These are phyloP conservation scores for Mallateleia sp. DNA, from an alignment of 2,888 invertebrate genomes.

Conservation along the genomic window DNA sequence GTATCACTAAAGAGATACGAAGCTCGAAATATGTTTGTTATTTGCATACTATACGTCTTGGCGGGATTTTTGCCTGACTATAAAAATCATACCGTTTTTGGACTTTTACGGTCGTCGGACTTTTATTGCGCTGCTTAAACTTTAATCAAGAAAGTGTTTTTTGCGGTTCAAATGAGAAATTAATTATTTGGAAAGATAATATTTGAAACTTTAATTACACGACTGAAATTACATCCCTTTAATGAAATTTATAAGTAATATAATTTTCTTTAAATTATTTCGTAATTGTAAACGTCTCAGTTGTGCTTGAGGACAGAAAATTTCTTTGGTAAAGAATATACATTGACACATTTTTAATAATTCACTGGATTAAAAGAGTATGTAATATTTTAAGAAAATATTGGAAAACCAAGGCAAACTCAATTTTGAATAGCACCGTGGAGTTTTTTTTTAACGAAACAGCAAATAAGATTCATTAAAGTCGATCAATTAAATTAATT, in stretches of 20 bases:
- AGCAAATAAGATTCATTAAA: neutral
- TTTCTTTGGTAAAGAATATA: neutral
- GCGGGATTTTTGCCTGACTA: neutral
- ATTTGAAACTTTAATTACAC: conserved; percentile 11
- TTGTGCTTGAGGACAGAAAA: neutral
- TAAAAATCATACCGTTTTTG: neutral
- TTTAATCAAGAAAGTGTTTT: conserved; percentile 7
- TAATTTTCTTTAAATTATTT: neutral
- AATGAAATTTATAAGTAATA: neutral
- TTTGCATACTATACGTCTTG: conserved; percentile 38
- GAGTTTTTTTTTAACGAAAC: too few species aligned
- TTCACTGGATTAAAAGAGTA: neutral
- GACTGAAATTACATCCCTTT: neutral
- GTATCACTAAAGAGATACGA: conserved; percentile 26
- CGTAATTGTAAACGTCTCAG: neutral
- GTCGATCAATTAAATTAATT: neutral
- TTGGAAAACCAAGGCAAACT: neutral
- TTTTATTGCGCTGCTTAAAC: conserved; percentile 10
- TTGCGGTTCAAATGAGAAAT: conserved; percentile 21
- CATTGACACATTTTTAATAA: neutral
- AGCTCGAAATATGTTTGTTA: conserved; percentile 30
- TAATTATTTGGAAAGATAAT: conserved; percentile 44
- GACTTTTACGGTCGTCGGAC: neutral
- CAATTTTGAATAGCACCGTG: too few species aligned
- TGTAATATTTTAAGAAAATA: neutral